These are phyloP conservation scores for Xenopus laevis DNA, from an alignment of 2,113 vertebrate genomes.

Conservation along the genomic window DNA sequence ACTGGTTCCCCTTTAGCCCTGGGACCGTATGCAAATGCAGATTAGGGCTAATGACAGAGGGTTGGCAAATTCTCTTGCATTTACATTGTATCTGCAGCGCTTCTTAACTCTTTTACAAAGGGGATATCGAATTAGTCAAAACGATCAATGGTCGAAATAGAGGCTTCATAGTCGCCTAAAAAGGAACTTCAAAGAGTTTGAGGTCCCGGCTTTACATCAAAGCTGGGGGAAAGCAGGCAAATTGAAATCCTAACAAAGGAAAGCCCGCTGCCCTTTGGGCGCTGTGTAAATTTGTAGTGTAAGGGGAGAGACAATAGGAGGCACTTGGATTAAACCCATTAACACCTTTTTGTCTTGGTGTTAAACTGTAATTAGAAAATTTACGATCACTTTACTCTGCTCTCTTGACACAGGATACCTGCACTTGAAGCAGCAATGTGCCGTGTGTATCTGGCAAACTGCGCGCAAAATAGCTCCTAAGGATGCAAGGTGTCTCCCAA, in stretches of 20 bases:
- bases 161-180: conserved; percentile 72
- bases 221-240: conserved; percentile 64
- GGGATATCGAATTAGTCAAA: conserved; percentile 49
- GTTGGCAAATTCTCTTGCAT: background rate
- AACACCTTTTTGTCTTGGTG: conserved; percentile 67
- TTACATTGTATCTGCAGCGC: conserved; percentile 11
- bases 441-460: too few relatives aligned
- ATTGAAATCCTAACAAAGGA: conserved; percentile 69
- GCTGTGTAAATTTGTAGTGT: conserved; percentile 74
- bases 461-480: too few relatives aligned
- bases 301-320: conserved; percentile 61
- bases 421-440: background rate
- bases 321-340: conserved; percentile 65
- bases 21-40: conserved; percentile 22
- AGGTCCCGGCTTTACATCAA: conserved; percentile 75
- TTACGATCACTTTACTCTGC: conserved; percentile 62
- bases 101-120: conserved; percentile 49
- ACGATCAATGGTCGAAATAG: conserved; percentile 56
- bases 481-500: too few relatives aligned
- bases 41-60: conserved; percentile 16
- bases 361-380: conserved; percentile 70
- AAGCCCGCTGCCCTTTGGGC: conserved; percentile 65
- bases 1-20: too few relatives aligned
- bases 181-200: conserved; percentile 75
- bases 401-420: conserved; percentile 44